Base-by-base conservation (phyloP, 2,113 vertebrate genomes). In the Illadopsis cleaveri region DNA sequence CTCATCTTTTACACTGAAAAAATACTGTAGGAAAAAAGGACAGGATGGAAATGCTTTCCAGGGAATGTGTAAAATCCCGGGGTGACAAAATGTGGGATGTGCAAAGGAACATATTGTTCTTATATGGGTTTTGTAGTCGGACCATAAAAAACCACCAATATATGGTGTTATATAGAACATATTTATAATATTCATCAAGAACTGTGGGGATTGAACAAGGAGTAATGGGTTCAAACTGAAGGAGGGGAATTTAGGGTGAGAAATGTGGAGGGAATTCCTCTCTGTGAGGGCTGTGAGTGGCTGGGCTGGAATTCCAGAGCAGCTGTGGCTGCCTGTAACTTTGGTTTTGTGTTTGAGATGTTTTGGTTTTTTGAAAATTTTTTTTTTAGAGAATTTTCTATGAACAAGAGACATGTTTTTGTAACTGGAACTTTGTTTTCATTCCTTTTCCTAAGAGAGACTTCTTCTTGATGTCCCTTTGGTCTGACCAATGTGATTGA, bases 41-140 rank as follows among this genome's bases (percentile, higher is more conserved):
- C 11, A 44, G 40, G 70, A 16, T 28, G 53, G 40, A 78, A 83
- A 42, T 0, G 1, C 38, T 71, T 68, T 35, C 47, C 72, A 66
- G 65, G 38, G 77, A 91, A 61, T 2, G 8, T 25, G 10, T 0
- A 3, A 18, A 44, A 45, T 37, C 16, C 51, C 38, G 16, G 31
- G 16, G 11, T 44, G 58, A 6, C 17, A 12, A n/a, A 82, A 51
- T 4, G 21, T 6, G 16, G 42, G 53, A 27, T 8, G 27, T 10
- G 6, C 7, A 13, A 1, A 8, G 10, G 33, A 25, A 33, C 5
- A 5, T 1, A 6, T 19, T 22, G 12, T 54, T 42, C 27, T 11
- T 16, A 2, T 0, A 1, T 1, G 35, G 18, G 15, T 28, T 65
- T 68, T 69, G 53, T 3, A 33, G 44, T 5, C 37, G 6, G 10